Base-by-base conservation (phyloP, 2,888 invertebrate species). In the Sthenelais limicola region DNA sequence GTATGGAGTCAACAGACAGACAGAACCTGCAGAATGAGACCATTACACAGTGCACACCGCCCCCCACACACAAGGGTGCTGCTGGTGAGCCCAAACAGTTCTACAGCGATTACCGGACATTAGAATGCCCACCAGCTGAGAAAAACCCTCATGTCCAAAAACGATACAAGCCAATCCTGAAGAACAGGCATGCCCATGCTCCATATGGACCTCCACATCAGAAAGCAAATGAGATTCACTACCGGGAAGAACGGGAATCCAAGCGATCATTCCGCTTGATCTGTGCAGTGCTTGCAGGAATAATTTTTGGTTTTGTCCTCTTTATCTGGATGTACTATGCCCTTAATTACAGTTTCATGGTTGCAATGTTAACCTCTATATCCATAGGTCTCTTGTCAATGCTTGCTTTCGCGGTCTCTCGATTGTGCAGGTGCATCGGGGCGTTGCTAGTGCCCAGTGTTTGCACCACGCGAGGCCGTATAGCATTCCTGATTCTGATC, bases 251-350 rank as follows among this genome's bases (percentile, higher is more conserved):
- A 24, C 66, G 38, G 32, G 56, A 70, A 9, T 24, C 38, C 32
- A 28, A 48, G n/a, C 54, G 58, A 33, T 68, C 72, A 18, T 68
- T 54, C 47, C 70, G 72, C 15, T 49, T 79, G 32, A 28, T 76
- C 21, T 33, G 74, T 12, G 62, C 76, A 18, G 48, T 77, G n/a
- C 28, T 76, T n/a, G 70, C 73, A 9, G 77, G 73, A 21, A 67
- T 76, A 7, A 26, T 79, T n/a, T n/a, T 76, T 30, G 79, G 78
- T 1, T 26, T 72, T 28, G 43, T 76, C 2, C 33, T 77, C 15
- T 79, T 77, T 24, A 54, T 70, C 24, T 77, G 77, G 77, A 76
- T 79, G 77, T 73, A 71, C 69, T 74, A 66, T 24, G 72, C 71
- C 21, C 74, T 79, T 26, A 73, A 33, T 21, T 79, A 79, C 70